Percentiles rank a stretch among this genome's conserved stretches.
These are phyloP conservation scores for Poeciliopsis retropinna DNA, from an alignment of 2,113 vertebrate genomes.

Conservation along the genomic window DNA sequence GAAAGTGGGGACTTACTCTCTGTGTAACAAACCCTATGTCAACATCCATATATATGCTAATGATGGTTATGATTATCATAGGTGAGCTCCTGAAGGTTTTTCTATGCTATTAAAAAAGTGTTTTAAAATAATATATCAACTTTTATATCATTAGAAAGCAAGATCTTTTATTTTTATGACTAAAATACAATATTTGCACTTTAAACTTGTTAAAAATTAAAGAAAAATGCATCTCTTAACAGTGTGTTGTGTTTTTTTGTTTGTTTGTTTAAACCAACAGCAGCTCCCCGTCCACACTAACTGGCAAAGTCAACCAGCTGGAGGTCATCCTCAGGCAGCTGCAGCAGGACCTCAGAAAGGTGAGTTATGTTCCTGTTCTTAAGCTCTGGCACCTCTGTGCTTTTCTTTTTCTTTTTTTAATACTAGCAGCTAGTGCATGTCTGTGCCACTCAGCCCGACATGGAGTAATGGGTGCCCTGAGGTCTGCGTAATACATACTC, in stretches of 20 bases:
- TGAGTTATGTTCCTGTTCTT: conserved; percentile 47
- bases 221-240: no score
- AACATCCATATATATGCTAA: no score
- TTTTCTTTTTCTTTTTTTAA: background rate
- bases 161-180: background rate
- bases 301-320: conserved; percentile 97
- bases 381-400: conserved; percentile 15
- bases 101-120: no score
- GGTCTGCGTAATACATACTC: conserved; percentile 58
- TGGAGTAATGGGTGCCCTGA: conserved; percentile 50
- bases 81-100: no score
- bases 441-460: conserved; percentile 38
- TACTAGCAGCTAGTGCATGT: conserved; percentile 21
- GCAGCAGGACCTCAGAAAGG: conserved; percentile 94
- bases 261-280: conserved; percentile 43
- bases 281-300: conserved; percentile 86
- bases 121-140: no score
- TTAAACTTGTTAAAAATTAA: background rate
- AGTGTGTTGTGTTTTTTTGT: background rate
- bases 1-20: no score
- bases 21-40: no score
- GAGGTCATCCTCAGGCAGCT: conserved; percentile 94
- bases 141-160: background rate
- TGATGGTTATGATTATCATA: no score
- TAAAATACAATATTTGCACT: background rate